Percentiles rank a stretch among this genome's conserved stretches.
These are phyloP conservation scores for Tinea trinotella DNA, from an alignment of 2,888 invertebrate species.

Conservation along the genomic window DNA sequence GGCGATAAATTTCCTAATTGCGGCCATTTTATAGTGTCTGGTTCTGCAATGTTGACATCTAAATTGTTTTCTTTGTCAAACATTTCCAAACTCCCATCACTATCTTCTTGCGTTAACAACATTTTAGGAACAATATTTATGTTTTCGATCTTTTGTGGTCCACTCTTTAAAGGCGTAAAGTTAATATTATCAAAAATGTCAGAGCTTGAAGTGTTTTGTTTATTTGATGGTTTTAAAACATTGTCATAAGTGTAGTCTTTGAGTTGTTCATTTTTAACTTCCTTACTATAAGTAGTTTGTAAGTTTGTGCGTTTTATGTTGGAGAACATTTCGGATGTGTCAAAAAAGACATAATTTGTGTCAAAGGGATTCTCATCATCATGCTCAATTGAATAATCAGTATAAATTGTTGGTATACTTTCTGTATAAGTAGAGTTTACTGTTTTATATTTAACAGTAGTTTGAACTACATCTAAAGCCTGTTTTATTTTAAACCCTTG, in stretches of 20 bases:
- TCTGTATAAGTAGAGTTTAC: constrained; percentile 40
- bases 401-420: constrained; percentile 32
- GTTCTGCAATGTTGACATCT: not conserved
- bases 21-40: not conserved
- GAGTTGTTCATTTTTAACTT: constrained; percentile 23
- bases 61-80: constrained; percentile 15
- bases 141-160: constrained; percentile 39
- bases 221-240: constrained; percentile 47
- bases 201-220: constrained; percentile 32
- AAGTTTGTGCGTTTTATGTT: constrained; percentile 40
- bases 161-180: constrained; percentile 52
- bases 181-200: constrained; percentile 57
- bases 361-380: constrained; percentile 50
- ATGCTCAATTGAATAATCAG: constrained; percentile 36
- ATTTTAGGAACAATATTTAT: constrained; percentile 51
- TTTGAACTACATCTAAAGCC: constrained; percentile 36
- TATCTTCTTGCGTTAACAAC: constrained; percentile 28
- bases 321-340: constrained; percentile 56
- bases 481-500: constrained; percentile 36
- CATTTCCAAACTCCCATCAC: not conserved
- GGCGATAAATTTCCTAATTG: constrained; percentile 34
- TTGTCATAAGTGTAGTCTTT: constrained; percentile 31
- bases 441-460: constrained; percentile 31
- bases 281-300: constrained; percentile 42
- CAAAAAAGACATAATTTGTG: constrained; percentile 44